Percentiles rank a stretch among this genome's conserved stretches.
phyloP scores from a whole-genome alignment of 2,113 vertebrate genomes.

The Natator depressus region DNA sequence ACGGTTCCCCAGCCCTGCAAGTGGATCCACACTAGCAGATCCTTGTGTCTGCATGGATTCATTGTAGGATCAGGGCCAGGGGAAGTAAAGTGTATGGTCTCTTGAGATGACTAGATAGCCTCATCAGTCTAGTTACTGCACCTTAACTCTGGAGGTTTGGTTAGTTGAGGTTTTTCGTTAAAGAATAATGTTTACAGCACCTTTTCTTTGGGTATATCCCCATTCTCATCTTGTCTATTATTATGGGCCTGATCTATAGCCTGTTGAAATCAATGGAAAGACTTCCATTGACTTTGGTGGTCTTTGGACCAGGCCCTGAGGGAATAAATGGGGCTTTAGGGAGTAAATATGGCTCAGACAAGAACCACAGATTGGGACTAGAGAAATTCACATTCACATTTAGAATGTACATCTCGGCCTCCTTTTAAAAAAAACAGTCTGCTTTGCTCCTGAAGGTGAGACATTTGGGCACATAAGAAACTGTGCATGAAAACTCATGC shows the following conservation, averaged over 20 bases:
- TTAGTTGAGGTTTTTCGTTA: background rate
- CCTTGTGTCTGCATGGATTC: rapidly evolving
- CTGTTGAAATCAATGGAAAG: background rate
- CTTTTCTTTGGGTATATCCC: background rate
- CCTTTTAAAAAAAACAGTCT: background rate
- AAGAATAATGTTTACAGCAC: background rate
- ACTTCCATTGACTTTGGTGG: background rate
- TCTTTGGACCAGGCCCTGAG: background rate
- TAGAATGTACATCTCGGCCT: background rate
- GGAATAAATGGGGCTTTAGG: background rate
- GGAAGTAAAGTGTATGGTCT: background rate
- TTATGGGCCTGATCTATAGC: rapidly evolving
- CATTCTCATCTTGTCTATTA: background rate
- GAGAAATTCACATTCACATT: background rate
- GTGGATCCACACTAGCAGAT: rapidly evolving
- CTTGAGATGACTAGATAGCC: background rate
- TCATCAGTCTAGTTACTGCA: rapidly evolving
- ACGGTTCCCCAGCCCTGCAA: background rate
- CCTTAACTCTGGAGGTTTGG: background rate
- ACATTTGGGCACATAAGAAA: background rate
- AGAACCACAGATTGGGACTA: background rate
- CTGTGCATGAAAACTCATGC: background rate
- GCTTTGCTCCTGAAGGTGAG: background rate
- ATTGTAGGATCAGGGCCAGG: background rate
- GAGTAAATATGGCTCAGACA: background rate